A percentile compares a stretch with the other conserved stretches of the same genome.
Evolutionary conservation across 2,888 invertebrate species (phyloP).

Genomic region (Pyrrhia umbra): DNA sequence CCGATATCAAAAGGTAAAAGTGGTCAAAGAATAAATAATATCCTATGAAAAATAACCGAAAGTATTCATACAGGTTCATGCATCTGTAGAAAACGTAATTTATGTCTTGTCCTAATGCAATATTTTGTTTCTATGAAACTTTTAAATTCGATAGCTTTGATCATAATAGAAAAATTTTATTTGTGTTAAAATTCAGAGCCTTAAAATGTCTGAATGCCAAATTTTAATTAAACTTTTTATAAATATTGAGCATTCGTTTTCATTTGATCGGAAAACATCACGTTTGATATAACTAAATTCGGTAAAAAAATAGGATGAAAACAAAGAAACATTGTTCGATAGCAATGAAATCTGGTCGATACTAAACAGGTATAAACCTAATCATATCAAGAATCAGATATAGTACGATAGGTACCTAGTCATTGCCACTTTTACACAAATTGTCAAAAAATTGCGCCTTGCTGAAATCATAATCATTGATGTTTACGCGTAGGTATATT

Average conservation of each 20-base stretch:
- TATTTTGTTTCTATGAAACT: too few species aligned
- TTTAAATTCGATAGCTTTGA: too few species aligned
- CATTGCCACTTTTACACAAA: constrained; percentile 43
- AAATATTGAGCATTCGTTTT: too few species aligned
- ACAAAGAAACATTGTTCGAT: constrained; percentile 25
- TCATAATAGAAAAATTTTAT: too few species aligned
- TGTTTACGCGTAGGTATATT: constrained; percentile 39
- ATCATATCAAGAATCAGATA: constrained; percentile 38
- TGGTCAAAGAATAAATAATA: neutral
- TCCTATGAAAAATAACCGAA: neutral
- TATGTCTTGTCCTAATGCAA: too few species aligned
- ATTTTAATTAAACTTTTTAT: too few species aligned
- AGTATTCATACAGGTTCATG: neutral
- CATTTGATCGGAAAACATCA: too few species aligned
- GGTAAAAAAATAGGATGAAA: constrained; percentile 30
- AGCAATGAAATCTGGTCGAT: constrained; percentile 30
- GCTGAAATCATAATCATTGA: constrained; percentile 46
- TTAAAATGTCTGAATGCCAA: too few species aligned
- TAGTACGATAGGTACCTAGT: constrained; percentile 24
- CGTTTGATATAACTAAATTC: too few species aligned
- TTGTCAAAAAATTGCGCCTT: constrained; percentile 31
- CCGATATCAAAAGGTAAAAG: constrained; percentile 4
- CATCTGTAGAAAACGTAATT: too few species aligned
- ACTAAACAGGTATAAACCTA: constrained; percentile 7
- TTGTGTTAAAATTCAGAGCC: too few species aligned